phyloP scores from a whole-genome alignment of 2,888 invertebrate genomes.

The Yponomeuta plumbellus region DNA sequence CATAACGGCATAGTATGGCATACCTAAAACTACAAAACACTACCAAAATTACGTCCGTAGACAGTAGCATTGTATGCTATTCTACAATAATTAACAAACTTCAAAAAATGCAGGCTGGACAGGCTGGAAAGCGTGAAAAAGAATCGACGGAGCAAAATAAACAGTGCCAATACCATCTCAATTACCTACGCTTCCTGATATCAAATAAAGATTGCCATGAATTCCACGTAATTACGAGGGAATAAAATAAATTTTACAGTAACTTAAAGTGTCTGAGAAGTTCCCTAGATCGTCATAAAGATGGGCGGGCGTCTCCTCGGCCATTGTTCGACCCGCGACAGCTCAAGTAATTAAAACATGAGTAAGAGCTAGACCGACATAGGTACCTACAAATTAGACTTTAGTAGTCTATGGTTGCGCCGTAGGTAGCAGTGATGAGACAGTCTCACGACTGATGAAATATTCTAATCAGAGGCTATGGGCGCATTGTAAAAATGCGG shows the following conservation, averaged over 20 bases:
- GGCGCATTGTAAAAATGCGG: constrained; percentile 58
- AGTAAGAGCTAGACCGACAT: constrained; percentile 37
- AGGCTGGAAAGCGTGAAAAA: no score
- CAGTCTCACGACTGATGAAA: constrained; percentile 51
- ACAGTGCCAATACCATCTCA: background rate
- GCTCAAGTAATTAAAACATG: constrained; percentile 46
- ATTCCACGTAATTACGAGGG: background rate
- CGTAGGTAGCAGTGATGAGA: constrained; percentile 18
- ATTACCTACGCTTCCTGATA: background rate
- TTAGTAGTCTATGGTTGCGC: no score
- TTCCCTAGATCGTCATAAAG: constrained; percentile 17
- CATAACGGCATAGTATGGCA: no score
- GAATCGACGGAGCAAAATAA: background rate
- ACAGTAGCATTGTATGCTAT: no score
- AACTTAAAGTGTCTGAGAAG: constrained; percentile 14
- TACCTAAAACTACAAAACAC: no score
- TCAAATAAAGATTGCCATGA: background rate
- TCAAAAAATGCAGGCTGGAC: no score
- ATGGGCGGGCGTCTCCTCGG: constrained; percentile 6
- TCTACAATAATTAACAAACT: no score
- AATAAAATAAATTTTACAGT: constrained; percentile 19
- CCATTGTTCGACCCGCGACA: constrained; percentile 3
- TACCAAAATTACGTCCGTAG: no score
- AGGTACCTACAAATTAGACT: background rate
- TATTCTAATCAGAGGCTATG: constrained; percentile 68